phyloP scores from a whole-genome alignment of 2,888 invertebrate species.

The Vesta saturnalis region DNA sequence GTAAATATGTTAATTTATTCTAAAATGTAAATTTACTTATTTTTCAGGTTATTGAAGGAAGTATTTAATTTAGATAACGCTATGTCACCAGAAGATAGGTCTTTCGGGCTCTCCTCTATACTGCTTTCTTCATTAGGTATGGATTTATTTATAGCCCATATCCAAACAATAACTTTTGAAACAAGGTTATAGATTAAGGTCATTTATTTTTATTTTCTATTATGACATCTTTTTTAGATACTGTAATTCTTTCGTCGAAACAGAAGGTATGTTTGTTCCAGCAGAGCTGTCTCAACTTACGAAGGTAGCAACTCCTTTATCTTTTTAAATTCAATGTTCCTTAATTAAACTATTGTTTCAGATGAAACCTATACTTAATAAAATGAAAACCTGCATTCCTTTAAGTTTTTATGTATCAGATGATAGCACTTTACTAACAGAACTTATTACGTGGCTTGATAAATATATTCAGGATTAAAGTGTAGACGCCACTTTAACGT shows the following conservation, averaged over 20 bases:
- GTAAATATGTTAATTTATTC: neutral
- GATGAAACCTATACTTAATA: no score
- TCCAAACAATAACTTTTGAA: neutral
- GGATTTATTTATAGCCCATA: neutral
- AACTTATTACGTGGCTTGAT: no score
- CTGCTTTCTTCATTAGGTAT: neutral
- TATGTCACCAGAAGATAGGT: neutral
- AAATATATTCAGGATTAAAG: no score
- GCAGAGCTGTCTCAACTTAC: no score
- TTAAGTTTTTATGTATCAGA: no score
- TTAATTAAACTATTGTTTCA: no score
- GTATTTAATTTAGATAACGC: neutral
- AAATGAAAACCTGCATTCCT: no score
- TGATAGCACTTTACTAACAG: no score
- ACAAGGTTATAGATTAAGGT: neutral
- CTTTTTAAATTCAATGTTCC: no score
- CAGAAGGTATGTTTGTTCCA: no score
- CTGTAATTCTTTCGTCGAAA: neutral
- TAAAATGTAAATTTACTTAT: neutral
- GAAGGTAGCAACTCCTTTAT: no score
- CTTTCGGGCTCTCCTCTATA: neutral
- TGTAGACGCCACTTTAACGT: no score
- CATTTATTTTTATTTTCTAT: neutral
- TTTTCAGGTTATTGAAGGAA: neutral
- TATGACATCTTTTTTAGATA: neutral